Conservation (phyloP, 2,797 vertebrate species). For the Sphaeramia orbicularis region DNA sequence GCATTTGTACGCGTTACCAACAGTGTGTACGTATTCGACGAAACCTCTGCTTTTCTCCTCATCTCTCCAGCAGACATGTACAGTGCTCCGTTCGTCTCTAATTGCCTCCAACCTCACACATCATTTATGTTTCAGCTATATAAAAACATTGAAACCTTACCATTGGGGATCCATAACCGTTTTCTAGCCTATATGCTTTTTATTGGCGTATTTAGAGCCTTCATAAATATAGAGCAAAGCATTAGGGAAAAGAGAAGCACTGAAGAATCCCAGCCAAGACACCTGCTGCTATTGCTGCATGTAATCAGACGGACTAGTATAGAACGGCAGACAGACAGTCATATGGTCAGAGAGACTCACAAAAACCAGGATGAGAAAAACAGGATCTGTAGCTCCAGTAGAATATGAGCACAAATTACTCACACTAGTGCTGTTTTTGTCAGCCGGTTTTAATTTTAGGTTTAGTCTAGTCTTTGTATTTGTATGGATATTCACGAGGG, state of each 20-base stretch:
- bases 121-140: conserved; percentile 75
- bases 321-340: conserved; percentile 11
- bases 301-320: conserved; percentile 35
- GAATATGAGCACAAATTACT: conserved; percentile 20
- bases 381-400: background rate
- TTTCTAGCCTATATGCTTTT: conserved; percentile 79
- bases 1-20: conserved; percentile 38
- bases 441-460: too few relatives aligned
- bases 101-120: conserved; percentile 77
- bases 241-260: conserved; percentile 57
- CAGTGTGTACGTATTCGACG: conserved; percentile 3
- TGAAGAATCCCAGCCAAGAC: conserved; percentile 58
- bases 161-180: conserved; percentile 81
- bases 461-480: too few relatives aligned
- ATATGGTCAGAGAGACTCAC: background rate
- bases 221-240: conserved; percentile 82
- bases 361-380: background rate
- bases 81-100: conserved; percentile 64
- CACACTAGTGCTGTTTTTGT: too few relatives aligned
- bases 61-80: conserved; percentile 65
- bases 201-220: conserved; percentile 80
- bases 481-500: too few relatives aligned
- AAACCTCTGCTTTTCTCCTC: conserved; percentile 56
- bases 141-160: conserved; percentile 73
- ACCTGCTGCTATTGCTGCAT: conserved; percentile 70